These are phyloP conservation scores for Cyaniris semiargus DNA, from an alignment of 2,888 invertebrate genomes.

Conservation along the genomic window DNA sequence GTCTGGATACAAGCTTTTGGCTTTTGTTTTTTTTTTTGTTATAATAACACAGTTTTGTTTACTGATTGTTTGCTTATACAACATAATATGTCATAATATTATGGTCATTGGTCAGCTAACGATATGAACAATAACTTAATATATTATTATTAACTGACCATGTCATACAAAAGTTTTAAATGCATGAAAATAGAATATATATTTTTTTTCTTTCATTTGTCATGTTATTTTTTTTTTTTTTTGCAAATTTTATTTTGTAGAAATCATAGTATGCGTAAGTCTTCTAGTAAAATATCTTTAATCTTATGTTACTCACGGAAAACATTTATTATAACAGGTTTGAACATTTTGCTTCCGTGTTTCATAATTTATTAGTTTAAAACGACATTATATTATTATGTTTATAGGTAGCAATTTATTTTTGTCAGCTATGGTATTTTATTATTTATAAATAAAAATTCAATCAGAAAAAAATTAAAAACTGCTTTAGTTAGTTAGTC, in stretches of 20 bases:
- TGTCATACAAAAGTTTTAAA: not conserved
- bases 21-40: not conserved
- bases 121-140: not conserved
- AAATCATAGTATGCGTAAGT: not conserved
- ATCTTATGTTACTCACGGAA: not conserved
- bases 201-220: not conserved
- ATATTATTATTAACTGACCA: not conserved
- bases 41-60: not conserved
- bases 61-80: not conserved
- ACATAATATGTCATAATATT: not conserved
- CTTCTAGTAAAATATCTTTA: not conserved
- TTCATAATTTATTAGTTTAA: constrained; percentile 22
- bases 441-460: not conserved
- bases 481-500: not conserved
- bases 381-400: not conserved
- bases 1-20: not conserved
- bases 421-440: not conserved
- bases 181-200: not conserved
- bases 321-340: constrained; percentile 25
- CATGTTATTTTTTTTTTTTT: no score
- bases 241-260: not conserved
- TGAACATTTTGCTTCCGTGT: constrained; percentile 21
- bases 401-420: not conserved
- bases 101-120: not conserved
- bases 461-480: not conserved